Percentiles rank a stretch among this genome's conserved stretches.
phyloP scores from a whole-genome alignment of 1,140 invertebrate genomes.

The Pogonomyrmex californicus region DNA sequence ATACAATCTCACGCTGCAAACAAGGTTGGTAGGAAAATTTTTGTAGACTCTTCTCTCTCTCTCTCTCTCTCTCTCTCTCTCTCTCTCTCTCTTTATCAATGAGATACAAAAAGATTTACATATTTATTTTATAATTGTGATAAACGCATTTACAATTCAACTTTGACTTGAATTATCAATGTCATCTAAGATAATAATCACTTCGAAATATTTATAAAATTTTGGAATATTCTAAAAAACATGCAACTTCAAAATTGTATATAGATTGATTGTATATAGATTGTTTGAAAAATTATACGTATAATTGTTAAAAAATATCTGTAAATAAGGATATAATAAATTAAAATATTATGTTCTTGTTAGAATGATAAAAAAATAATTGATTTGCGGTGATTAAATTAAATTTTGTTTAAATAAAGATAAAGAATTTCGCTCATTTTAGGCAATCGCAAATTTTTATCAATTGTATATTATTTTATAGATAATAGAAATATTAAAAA shows the following conservation, averaged over 20 bases:
- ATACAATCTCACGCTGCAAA: constrained; percentile 16
- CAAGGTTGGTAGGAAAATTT: constrained; percentile 18
- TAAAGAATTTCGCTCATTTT: background rate
- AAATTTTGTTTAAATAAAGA: constrained; percentile 22
- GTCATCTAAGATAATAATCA: background rate
- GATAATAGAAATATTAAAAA: no score
- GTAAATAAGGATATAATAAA: background rate
- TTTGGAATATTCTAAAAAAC: background rate
- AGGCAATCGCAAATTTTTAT: no score
- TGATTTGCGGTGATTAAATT: background rate
- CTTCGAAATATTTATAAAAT: background rate
- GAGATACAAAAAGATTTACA: background rate
- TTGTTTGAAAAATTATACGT: background rate
- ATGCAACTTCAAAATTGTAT: background rate
- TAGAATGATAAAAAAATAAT: background rate
- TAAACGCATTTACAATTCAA: background rate
- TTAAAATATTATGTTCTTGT: background rate
- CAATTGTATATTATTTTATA: no score
- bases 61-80: background rate
- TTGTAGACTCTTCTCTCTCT: background rate
- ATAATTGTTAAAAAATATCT: background rate
- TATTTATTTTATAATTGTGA: background rate
- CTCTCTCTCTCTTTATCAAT: background rate
- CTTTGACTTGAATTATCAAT: background rate
- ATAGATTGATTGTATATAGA: background rate